A percentile compares a stretch with the other conserved stretches of the same genome.
These are phyloP conservation scores for Coregonus sp. DNA, from an alignment of 2,797 vertebrate species.

Conservation along the genomic window DNA sequence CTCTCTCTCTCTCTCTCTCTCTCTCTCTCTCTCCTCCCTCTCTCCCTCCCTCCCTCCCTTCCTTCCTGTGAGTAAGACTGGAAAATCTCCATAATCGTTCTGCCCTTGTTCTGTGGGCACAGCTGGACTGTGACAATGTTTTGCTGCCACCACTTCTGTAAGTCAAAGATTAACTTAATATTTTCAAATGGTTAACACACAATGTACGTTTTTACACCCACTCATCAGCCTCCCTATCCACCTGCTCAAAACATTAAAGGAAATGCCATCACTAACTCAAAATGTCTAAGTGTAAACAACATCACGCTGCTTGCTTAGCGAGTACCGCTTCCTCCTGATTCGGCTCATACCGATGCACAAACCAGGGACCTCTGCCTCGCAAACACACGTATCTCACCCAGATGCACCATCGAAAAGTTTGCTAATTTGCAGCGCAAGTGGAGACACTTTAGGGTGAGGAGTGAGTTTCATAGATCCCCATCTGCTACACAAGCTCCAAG, in stretches of 20 bases:
- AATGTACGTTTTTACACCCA: slow-evolving; percentile 1
- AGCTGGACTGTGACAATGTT: slow-evolving; percentile 17
- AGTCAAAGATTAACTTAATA: slow-evolving; percentile 24
- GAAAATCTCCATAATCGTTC: slow-evolving; percentile 17
- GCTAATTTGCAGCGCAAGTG: no score
- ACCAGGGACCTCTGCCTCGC: no score
- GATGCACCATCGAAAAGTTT: no score
- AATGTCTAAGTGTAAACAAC: not conserved
- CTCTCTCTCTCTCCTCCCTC: not conserved
- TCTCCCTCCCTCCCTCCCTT: not conserved
- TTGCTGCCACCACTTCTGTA: slow-evolving; percentile 17
- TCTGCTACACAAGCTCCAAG: no score
- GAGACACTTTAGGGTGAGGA: no score
- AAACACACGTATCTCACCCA: no score
- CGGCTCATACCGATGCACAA: no score
- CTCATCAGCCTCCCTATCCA: not conserved
- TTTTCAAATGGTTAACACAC: slow-evolving; percentile 7
- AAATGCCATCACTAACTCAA: not conserved
- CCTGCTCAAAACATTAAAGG: not conserved
- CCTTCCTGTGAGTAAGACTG: not conserved
- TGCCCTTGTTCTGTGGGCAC: slow-evolving; percentile 13
- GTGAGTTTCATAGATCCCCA: no score
- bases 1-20: not conserved
- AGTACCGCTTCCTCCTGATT: no score
- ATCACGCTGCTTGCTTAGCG: not conserved